phyloP scores from a whole-genome alignment of 37 sponge, comb jelly and placozoan species.

The Theonella swinhoei region DNA sequence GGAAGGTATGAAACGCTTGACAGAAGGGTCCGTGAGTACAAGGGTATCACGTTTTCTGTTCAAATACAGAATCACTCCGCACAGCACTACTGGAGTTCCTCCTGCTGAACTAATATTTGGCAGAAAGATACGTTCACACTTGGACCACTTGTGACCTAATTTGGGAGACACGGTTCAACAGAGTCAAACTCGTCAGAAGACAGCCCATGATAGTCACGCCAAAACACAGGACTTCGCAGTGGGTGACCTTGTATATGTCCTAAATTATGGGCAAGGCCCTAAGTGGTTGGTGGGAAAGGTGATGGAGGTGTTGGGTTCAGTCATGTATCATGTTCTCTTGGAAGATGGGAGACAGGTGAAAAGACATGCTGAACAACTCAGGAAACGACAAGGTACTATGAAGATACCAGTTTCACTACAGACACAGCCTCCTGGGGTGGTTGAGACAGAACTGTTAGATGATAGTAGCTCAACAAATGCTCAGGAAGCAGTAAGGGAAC shows the following conservation, averaged over 20 bases:
- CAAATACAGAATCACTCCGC: slow-evolving; percentile 25
- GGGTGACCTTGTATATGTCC: slow-evolving; percentile 22
- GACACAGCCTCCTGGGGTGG: too few relatives aligned
- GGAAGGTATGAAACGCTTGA: neutral
- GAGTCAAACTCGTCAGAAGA: slow-evolving; percentile 15
- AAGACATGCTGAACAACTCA: slow-evolving; percentile 26
- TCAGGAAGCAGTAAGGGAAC: too few relatives aligned
- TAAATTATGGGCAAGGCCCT: slow-evolving; percentile 9
- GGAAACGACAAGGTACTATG: neutral
- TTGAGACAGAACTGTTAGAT: too few relatives aligned
- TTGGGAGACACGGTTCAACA: neutral
- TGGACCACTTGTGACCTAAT: neutral
- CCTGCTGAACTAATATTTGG: slow-evolving; percentile 8
- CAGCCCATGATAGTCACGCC: slow-evolving; percentile 1
- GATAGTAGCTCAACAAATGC: too few relatives aligned
- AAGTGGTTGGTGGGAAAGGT: slow-evolving; percentile 25
- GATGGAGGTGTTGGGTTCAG: neutral
- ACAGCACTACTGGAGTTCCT: slow-evolving; percentile 10
- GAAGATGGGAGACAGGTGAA: slow-evolving; percentile 7
- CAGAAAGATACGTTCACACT: slow-evolving; percentile 11
- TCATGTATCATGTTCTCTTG: neutral
- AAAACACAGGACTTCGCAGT: slow-evolving; percentile 1
- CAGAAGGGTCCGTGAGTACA: neutral
- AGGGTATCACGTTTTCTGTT: slow-evolving; percentile 20
- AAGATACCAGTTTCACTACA: too few relatives aligned